Evolutionary conservation across 2,797 vertebrate genomes (phyloP).

Genomic region (Epinephelus malabaricus): DNA sequence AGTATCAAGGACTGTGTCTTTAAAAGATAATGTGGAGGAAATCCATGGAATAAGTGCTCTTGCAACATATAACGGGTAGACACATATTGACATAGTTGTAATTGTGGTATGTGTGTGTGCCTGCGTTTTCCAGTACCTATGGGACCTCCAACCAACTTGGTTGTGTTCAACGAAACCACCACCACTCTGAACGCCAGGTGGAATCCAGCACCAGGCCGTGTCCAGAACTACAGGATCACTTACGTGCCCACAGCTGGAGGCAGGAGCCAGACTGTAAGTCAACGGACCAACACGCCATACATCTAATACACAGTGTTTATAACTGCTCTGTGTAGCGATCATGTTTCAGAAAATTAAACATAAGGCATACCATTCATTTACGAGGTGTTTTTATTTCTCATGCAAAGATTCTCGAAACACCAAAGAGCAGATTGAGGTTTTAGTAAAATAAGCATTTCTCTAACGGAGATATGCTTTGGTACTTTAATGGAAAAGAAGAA

Average conservation of each 20-base stretch:
- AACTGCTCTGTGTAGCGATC: not conserved
- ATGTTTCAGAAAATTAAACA: not conserved
- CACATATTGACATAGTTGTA: conserved; percentile 25
- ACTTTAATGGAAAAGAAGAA: conserved; percentile 5
- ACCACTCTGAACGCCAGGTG: conserved; percentile 94
- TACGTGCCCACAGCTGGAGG: conserved; percentile 92
- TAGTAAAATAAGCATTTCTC: not conserved
- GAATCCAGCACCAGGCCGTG: conserved; percentile 92
- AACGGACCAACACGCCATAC: not conserved
- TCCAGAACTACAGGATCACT: conserved; percentile 93
- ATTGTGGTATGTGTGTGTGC: conserved; percentile 40
- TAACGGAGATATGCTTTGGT: not conserved
- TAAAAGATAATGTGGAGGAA: conserved; percentile 64
- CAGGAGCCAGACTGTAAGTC: conserved; percentile 89
- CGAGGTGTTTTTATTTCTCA: not conserved
- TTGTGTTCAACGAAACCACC: conserved; percentile 96
- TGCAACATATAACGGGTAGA: not conserved
- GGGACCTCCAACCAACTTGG: conserved; percentile 92
- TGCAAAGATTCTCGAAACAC: not conserved
- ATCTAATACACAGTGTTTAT: not conserved
- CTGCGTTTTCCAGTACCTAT: conserved; percentile 84
- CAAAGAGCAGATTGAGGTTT: not conserved
- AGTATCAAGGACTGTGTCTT: conserved; percentile 78
- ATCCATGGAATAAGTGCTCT: conserved; percentile 5
- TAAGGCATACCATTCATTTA: not conserved